Evolutionary conservation across 2,113 vertebrate genomes (phyloP).

Genomic region (Marmota flaviventris): DNA sequence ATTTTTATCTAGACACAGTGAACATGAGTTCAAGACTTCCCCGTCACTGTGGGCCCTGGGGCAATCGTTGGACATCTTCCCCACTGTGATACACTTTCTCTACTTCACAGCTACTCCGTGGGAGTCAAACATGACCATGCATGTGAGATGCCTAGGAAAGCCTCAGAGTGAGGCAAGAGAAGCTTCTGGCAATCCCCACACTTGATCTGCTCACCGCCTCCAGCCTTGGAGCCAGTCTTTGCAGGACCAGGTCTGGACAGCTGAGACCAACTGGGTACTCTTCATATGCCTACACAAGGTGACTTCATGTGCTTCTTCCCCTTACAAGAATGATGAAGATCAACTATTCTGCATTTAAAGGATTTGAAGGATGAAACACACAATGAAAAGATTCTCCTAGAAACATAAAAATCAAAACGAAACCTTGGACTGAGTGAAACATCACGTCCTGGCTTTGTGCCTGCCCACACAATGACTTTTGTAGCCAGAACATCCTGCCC

Average conservation of each 20-base stretch:
- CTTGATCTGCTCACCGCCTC: not conserved
- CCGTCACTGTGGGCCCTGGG: not conserved
- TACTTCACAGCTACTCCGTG: not conserved
- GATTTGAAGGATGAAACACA: not conserved
- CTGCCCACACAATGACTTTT: not conserved
- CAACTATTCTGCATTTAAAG: not conserved
- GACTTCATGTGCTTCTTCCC: not conserved
- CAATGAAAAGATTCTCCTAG: not conserved
- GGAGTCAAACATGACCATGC: not conserved
- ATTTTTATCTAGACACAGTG: constrained; percentile 1
- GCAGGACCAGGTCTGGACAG: not conserved
- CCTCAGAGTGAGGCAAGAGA: not conserved
- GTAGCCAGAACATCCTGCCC: not conserved
- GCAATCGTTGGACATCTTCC: not conserved
- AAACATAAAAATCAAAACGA: not conserved
- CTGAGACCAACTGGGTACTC: not conserved
- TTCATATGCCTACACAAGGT: not conserved
- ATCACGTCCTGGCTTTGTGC: not conserved
- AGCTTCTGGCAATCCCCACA: not conserved
- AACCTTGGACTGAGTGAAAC: not conserved
- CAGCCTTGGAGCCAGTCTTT: not conserved
- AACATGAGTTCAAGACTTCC: not conserved
- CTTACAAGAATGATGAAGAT: not conserved
- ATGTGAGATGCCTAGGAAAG: not conserved
- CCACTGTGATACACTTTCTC: not conserved